Percentiles rank a stretch among this genome's conserved stretches.
Evolutionary conservation across 2,888 invertebrate genomes (phyloP).

Genomic region (Amphimallon solstitiale): DNA sequence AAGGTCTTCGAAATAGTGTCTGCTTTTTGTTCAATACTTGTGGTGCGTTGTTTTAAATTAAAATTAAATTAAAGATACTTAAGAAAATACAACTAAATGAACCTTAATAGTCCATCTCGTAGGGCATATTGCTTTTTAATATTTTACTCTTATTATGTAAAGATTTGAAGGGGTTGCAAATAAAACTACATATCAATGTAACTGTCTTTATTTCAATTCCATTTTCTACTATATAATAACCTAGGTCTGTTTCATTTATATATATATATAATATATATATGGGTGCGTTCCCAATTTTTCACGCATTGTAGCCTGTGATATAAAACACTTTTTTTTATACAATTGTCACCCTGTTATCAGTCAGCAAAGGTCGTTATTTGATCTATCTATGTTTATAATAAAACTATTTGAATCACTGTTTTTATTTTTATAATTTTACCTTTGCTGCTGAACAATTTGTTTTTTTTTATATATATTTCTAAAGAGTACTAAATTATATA

Average conservation of each 20-base stretch:
- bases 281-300: slow-evolving; percentile 49
- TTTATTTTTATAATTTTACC: slow-evolving; percentile 41
- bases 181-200: slow-evolving; percentile 46
- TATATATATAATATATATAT: slow-evolving; percentile 49
- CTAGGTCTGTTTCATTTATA: slow-evolving; percentile 49
- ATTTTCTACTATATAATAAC: slow-evolving; percentile 61
- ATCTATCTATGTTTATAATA: slow-evolving; percentile 36
- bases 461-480: slow-evolving; percentile 38
- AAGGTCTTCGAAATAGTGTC: no score
- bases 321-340: slow-evolving; percentile 56
- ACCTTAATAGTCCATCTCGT: no score
- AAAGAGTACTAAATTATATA: slow-evolving; percentile 32
- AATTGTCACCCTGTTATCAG: slow-evolving; percentile 49
- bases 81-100: no score
- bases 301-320: slow-evolving; percentile 61
- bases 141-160: no score
- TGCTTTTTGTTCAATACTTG: no score
- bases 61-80: no score
- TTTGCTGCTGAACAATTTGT: slow-evolving; percentile 44
- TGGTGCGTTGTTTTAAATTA: no score
- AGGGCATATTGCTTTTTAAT: no score
- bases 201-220: slow-evolving; percentile 64
- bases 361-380: slow-evolving; percentile 44
- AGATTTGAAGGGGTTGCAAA: no score
- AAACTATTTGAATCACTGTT: slow-evolving; percentile 36